Percentiles rank a stretch among this genome's conserved stretches.
Conservation (phyloP, 1,140 invertebrate genomes). For the Coenobita brevimanus region DNA sequence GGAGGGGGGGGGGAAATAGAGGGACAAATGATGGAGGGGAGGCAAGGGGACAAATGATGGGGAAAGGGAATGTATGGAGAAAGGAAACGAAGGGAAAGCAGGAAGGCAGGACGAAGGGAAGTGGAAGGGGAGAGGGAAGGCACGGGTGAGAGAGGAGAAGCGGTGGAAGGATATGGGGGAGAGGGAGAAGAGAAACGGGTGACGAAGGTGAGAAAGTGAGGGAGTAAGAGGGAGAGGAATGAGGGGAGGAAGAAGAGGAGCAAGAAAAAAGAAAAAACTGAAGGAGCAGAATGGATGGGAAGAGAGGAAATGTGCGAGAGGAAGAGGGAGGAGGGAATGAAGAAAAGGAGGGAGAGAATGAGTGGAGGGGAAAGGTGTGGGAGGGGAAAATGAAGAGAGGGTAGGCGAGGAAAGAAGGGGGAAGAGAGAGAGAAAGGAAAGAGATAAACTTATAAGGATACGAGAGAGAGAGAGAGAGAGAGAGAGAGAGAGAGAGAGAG, state of each 20-base stretch:
- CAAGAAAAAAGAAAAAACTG: neutral
- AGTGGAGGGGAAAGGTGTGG: neutral
- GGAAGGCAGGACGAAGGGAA: neutral
- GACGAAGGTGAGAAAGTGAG: neutral
- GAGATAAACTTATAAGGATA: too few relatives aligned
- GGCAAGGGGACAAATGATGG: neutral
- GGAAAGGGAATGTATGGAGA: neutral
- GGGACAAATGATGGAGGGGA: too few relatives aligned
- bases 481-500: neutral
- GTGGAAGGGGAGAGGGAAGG: neutral
- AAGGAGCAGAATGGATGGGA: neutral
- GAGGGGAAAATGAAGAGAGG: neutral
- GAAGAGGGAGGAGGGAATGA: neutral
- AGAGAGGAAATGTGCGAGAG: neutral
- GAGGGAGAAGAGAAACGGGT: neutral
- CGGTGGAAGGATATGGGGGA: neutral
- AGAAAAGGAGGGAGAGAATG: neutral
- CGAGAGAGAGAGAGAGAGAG: neutral
- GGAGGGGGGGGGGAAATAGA: too few relatives aligned
- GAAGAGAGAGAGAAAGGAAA: neutral
- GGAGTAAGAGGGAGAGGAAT: neutral
- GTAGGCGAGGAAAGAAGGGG: neutral
- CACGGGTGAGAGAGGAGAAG: neutral
- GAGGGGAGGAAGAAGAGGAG: neutral
- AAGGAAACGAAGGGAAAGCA: neutral